These are phyloP conservation scores for Neomorphus geoffroyi DNA, from an alignment of 2,797 vertebrate genomes.

Conservation along the genomic window DNA sequence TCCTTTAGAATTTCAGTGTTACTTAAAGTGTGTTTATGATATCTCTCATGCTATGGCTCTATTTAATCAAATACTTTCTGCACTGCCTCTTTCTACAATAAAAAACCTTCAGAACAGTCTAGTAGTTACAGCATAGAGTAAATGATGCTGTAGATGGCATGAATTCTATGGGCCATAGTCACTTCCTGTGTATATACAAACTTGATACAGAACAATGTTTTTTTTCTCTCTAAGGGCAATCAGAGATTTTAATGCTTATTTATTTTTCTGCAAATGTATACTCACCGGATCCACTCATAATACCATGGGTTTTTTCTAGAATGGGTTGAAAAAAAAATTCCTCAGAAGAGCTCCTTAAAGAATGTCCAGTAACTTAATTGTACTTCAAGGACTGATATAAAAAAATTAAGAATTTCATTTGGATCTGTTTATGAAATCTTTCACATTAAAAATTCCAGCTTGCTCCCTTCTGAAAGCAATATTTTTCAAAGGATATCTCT, in stretches of 20 bases:
- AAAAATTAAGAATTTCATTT: background rate
- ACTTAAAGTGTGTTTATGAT: background rate
- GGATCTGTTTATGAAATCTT: background rate
- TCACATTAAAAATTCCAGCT: background rate
- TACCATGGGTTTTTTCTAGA: background rate
- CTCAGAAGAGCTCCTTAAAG: background rate
- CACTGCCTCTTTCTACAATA: background rate
- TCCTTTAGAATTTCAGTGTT: background rate
- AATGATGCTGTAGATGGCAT: background rate
- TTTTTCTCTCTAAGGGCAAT: background rate
- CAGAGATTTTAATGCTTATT: background rate
- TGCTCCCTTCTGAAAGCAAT: background rate
- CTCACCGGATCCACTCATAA: background rate
- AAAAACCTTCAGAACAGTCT: background rate
- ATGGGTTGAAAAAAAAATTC: background rate
- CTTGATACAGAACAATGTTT: background rate
- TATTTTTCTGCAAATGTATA: slow-evolving; percentile 3
- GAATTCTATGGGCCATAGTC: background rate
- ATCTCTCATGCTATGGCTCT: background rate
- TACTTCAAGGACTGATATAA: background rate
- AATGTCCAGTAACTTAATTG: background rate
- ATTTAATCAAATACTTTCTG: background rate
- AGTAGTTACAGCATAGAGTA: background rate
- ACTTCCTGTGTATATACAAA: background rate
- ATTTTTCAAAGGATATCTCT: background rate